phyloP scores from a whole-genome alignment of 2,888 invertebrate species.

The Rotaria sp. region DNA sequence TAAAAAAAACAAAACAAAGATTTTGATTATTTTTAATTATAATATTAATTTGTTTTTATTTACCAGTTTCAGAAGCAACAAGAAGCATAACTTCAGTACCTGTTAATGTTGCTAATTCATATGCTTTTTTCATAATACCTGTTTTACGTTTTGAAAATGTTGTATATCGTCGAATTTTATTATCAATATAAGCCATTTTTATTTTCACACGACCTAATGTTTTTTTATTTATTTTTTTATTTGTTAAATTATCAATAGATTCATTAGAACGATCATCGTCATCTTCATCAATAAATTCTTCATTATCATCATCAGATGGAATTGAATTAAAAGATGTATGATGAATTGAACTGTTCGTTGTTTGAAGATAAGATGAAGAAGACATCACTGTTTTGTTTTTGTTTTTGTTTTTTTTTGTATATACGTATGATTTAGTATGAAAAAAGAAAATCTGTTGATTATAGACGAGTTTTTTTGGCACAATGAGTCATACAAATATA shows the following conservation, averaged over 20 bases:
- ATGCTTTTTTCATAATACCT: slow-evolving; percentile 99
- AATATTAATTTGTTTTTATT: background rate
- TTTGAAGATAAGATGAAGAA: background rate
- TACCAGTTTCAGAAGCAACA: slow-evolving; percentile 89
- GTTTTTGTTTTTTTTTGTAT: background rate
- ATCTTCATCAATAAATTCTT: background rate
- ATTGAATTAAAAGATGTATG: background rate
- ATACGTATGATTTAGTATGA: background rate
- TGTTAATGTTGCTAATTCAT: slow-evolving; percentile 93
- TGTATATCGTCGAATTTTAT: slow-evolving; percentile 93
- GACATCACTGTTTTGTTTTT: background rate
- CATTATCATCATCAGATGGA: background rate
- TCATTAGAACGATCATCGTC: background rate
- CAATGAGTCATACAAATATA: background rate
- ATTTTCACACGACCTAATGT: slow-evolving; percentile 96
- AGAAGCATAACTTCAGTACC: slow-evolving; percentile 88
- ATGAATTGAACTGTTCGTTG: background rate
- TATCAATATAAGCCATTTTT: slow-evolving; percentile 99
- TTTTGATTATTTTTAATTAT: background rate
- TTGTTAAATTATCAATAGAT: background rate
- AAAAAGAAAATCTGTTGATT: background rate
- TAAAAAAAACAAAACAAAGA: background rate
- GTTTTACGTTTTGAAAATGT: slow-evolving; percentile 99
- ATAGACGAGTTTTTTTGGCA: background rate
- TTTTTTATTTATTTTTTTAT: slow-evolving; percentile 7